phyloP scores from a whole-genome alignment of 2,113 vertebrate genomes.

The Cervus canadensis region DNA sequence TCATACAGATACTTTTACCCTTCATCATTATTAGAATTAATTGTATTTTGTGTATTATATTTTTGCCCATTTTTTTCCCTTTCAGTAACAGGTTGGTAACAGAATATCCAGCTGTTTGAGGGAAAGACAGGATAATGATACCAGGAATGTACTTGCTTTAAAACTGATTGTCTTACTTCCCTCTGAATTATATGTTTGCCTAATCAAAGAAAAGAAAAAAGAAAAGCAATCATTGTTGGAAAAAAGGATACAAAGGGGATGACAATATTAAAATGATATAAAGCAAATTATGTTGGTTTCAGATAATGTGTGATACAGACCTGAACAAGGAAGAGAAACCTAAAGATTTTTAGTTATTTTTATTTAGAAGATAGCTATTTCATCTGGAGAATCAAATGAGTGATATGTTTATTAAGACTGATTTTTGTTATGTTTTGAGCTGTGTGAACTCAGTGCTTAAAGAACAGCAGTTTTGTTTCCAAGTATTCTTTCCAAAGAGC shows the following conservation, averaged over 20 bases:
- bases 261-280: background rate
- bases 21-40: background rate
- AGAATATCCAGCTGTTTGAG: background rate
- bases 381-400: background rate
- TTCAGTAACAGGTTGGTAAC: background rate
- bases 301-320: background rate
- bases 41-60: background rate
- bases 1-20: background rate
- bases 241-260: background rate
- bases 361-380: background rate
- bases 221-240: background rate
- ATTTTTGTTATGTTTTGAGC: background rate
- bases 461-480: background rate
- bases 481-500: background rate
- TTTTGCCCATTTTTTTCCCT: background rate
- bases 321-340: background rate
- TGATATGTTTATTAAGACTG: background rate
- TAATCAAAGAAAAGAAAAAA: constrained; percentile 2
- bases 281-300: background rate
- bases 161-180: background rate
- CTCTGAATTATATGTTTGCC: background rate
- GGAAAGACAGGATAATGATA: background rate
- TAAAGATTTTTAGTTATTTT: background rate
- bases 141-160: background rate
- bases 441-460: background rate